A percentile compares a stretch with the other conserved stretches of the same genome.
phyloP scores from a whole-genome alignment of 2,797 vertebrate species.

The Rhinoraja longicauda region DNA sequence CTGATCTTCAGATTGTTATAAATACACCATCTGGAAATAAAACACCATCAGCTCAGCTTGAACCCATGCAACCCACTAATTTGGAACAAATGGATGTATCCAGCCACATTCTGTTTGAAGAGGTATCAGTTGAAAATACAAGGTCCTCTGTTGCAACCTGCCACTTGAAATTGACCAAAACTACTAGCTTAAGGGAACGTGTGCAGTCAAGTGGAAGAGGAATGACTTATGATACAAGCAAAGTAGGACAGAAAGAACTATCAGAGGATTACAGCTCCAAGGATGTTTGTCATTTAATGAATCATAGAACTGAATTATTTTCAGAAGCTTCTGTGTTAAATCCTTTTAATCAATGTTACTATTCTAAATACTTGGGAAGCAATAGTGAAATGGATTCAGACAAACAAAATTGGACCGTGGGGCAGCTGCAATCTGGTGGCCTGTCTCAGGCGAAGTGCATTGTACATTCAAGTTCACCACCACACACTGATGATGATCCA shows the following conservation, averaged over 20 bases:
- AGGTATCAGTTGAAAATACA: neutral
- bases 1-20: neutral
- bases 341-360: constrained; percentile 33
- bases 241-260: neutral
- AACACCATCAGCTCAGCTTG: neutral
- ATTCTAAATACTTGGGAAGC: neutral
- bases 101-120: neutral
- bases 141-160: neutral
- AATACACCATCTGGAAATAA: neutral
- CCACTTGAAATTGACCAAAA: neutral
- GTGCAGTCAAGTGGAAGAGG: neutral
- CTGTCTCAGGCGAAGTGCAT: neutral
- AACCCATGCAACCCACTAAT: no score
- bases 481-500: constrained; percentile 9
- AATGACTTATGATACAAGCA: neutral
- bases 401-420: neutral
- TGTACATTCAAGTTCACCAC: neutral
- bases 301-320: neutral
- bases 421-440: neutral
- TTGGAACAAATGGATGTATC: neutral
- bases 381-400: neutral
- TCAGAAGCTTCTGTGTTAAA: neutral
- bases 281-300: neutral
- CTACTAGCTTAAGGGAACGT: neutral
- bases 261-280: neutral